Base-by-base conservation (phyloP, 1,140 invertebrate genomes). In the Leucophenga varia region DNA sequence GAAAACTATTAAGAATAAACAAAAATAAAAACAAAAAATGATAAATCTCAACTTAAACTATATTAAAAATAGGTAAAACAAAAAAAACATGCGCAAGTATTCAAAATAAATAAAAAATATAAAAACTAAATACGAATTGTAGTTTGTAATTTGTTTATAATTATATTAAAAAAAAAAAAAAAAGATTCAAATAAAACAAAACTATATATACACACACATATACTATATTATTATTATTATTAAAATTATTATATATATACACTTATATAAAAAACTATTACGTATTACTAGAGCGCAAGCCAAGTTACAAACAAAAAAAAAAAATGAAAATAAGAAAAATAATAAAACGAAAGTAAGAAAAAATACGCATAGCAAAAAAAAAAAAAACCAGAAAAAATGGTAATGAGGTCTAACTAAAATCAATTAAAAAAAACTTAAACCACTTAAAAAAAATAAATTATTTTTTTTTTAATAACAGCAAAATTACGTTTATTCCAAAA, bases 131-230 rank as follows among this genome's bases (percentile, higher is more conserved):
- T 63, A 65, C 59, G 59, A 65, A 65, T 65, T 61, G 63, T 65
- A 65, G 63, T 67, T 67, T 65, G 63, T 67, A 67, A 67, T 59
- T 67, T n/a, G n/a, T n/a, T n/a, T n/a, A n/a, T n/a, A 59, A 50
- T 54, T 51, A 60, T 59, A 67, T 55, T 49, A 52, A 35, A 38
- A 40, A 52, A 52, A 35, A 38, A 40, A 21, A n/a, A 54, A 55
- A 54, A 49, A 55, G 58, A 61, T 46, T 50, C 42, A 56, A 57
- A 44, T 52, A 53, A 48, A 48, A 52, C 47, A 47, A 57, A 61
- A 61, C 47, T 61, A 60, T 60, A 60, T 56, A 61, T 54, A 57
- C 55, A 56, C 54, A 42, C 40, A 46, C 22, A 49, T 44, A 59
- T 59, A 60, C 55, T 61, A 61, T 61, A 60, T 60, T 57, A 49